Evolutionary conservation across 1,140 invertebrate genomes (phyloP), one percentile per base, ranked within the genome.

Genomic region (Zaprionus kolodkinae): DNA sequence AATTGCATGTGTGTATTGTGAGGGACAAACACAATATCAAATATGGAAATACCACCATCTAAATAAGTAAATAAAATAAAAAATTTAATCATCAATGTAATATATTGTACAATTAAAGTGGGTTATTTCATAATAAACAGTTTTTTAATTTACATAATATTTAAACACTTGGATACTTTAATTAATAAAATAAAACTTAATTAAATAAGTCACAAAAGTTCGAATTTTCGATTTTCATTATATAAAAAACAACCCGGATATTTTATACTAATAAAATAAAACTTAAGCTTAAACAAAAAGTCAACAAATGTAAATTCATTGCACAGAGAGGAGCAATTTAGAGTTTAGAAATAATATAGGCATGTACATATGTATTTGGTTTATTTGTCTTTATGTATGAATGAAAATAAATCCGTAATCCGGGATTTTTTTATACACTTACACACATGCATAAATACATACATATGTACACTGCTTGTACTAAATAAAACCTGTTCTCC

Each of bases 1-100:
- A 63, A 30, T 62, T 7, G 33, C 81, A 68, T 80, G 13, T 15
- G 7, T 54, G 68, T 52, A 72, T 56, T 27, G 56, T 35, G 67
- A 57, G 15, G 11, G 9, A 35, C 55, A 66, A 54, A 36, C 77
- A 68, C 45, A 86, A 54, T 52, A 88, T 9, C 30, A 83, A 55
- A 38, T 21, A 50, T 30, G 70, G 67, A 11, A 68, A 3, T 30
- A 45, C 43, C 66, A 75, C 77, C 73, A 63, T 80, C 25, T 7
- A 15, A 25, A 6, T 9, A 68, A 54, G 27, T 59, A 68, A 17
- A 57, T 6, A 59, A 65, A 30, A 30, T 30, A 35, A 13, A 48
- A 11, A 21, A 21, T 38, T n/a, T 17, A 50, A 38, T 33, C 27
- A 4, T 21, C 2, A 17, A 10, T 17, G n/a, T 4, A 10, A 38